phyloP scores from a whole-genome alignment of 1,140 invertebrate genomes.

The Protaetia brevitarsis region DNA sequence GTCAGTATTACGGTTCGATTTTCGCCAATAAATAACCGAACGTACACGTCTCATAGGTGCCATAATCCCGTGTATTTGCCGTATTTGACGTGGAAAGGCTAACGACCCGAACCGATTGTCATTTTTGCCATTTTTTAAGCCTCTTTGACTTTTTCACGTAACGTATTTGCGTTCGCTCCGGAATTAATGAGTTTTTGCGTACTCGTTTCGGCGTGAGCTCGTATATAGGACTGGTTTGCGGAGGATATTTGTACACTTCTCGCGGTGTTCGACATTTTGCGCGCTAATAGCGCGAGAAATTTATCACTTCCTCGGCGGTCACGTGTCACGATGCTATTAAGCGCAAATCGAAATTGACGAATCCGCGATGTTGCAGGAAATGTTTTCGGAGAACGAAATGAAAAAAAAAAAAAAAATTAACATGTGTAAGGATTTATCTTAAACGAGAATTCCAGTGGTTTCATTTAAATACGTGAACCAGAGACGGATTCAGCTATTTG shows the following conservation, averaged over 20 bases:
- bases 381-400: no score
- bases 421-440: no score
- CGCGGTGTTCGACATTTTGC: conserved; percentile 7
- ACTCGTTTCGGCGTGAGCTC: conserved; percentile 1
- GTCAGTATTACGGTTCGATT: conserved; percentile 16
- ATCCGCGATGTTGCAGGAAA: no score
- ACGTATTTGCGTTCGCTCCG: conserved; percentile 6
- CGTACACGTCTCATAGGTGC: not conserved
- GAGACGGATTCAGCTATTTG: no score
- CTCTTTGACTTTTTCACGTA: conserved; percentile 14
- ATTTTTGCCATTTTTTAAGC: conserved; percentile 17
- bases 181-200: conserved; percentile 17
- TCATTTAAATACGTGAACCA: no score
- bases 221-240: not conserved
- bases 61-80: not conserved
- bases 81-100: not conserved
- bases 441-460: no score
- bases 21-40: conserved; percentile 7
- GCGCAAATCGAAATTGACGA: no score
- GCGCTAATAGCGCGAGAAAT: conserved; percentile 5
- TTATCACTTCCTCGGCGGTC: conserved; percentile 1
- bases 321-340: no score
- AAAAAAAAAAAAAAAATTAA: no score
- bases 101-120: conserved; percentile 3
- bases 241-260: conserved; percentile 3